Evolutionary conservation across 2,888 invertebrate species (phyloP), one percentile per base, ranked within the genome.

Genomic region (Spodoptera picta): DNA sequence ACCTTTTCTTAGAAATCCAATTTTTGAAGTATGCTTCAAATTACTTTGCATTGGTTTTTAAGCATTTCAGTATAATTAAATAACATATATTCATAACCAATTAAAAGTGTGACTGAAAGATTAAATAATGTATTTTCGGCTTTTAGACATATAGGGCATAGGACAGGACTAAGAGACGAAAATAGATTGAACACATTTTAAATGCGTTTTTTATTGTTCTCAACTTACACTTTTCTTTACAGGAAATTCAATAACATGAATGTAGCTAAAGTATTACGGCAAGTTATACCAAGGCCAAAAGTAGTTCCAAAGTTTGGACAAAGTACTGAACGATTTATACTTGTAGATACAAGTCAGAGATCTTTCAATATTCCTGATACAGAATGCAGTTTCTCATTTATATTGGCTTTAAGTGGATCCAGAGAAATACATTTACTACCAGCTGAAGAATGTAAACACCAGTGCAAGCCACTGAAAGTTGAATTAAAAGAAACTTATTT

Each of bases 201-300:
- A 36, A 6, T 36, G 9, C 0, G 2, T 36, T 36, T 31, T 7
- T 6, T 36, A 36, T 36, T 36, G 7, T 36, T 36, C 36, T 36
- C 9, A 36, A 36, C 2, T 36, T 36, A n/a, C 24, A 49, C 11
- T 11, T 24, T 43, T 46, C 59, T 90, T 91, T 64, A 27, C 75
- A 97, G 97, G 98, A 96, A 97, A 87, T 96, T 98, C 55, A 98
- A 97, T 88, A 96, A 96, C 65, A 97, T 98, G 95, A 94, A 95
- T 82, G 95, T 96, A 41, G 97, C 97, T 51, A 95, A 97, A 83
- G 84, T 96, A 53, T 83, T 98, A 11, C 95, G 98, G 14, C 95
- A 96, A 83, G 82, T 97, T 47, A 97, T 98, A 87, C 96, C 96
- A 2, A 95, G 97, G 74, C 97, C 98, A 1, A 89, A 92, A 67